Evolutionary conservation across 1,140 invertebrate genomes (phyloP).

Genomic region (Himalopsyche phryganea): DNA sequence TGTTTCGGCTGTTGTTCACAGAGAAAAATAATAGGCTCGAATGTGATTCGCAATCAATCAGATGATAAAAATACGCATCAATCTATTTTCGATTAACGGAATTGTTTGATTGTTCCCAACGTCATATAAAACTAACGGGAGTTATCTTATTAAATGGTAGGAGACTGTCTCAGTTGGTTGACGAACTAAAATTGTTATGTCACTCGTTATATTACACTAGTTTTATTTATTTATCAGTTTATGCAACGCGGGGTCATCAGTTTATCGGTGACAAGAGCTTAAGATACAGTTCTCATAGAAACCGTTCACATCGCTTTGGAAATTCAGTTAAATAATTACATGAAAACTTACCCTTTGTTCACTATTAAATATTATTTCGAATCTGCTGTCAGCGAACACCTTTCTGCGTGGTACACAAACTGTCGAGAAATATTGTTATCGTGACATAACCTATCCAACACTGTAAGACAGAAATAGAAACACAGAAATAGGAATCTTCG

Average conservation of each 20-base stretch:
- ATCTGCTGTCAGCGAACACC: not conserved
- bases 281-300: too few species aligned
- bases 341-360: too few species aligned
- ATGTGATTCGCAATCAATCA: too few species aligned
- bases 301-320: too few species aligned
- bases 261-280: not conserved
- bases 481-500: not conserved
- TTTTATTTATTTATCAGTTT: not conserved
- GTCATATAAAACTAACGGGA: too few species aligned
- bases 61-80: not conserved
- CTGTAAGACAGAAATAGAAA: not conserved
- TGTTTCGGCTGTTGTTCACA: not conserved
- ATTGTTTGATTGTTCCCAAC: not conserved
- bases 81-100: too few species aligned
- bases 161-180: too few species aligned
- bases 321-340: too few species aligned
- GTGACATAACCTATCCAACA: constrained; percentile 3
- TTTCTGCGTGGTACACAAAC: not conserved
- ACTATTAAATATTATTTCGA: too few species aligned
- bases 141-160: too few species aligned
- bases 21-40: not conserved
- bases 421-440: not conserved
- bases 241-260: constrained; percentile 1
- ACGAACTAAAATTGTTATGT: not conserved
- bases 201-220: not conserved